Percentiles rank a stretch among this genome's conserved stretches.
Conservation (phyloP, 2,888 invertebrate species). For the Folsomia manolachei region DNA sequence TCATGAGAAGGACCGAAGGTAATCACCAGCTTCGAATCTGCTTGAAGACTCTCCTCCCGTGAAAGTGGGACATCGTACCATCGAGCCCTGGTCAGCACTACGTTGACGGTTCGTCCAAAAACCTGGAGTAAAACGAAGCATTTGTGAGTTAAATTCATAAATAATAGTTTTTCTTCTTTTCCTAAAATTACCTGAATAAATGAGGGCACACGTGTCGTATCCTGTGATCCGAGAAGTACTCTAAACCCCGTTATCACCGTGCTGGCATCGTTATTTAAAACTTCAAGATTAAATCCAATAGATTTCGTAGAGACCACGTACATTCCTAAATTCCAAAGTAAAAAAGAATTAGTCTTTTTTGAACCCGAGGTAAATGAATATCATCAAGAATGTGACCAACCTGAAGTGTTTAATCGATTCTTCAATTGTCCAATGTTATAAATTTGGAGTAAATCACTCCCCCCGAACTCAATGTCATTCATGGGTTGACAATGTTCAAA, state of each 20-base stretch:
- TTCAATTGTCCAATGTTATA: conserved; percentile 92
- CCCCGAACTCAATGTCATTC: conserved; percentile 91
- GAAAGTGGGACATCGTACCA: conserved; percentile 96
- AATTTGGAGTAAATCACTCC: conserved; percentile 89
- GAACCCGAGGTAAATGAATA: not conserved
- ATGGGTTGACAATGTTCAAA: conserved; percentile 91
- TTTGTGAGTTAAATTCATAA: no score
- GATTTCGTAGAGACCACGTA: conserved; percentile 91
- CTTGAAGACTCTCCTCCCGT: conserved; percentile 85
- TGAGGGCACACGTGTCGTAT: conserved; percentile 72
- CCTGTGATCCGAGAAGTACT: conserved; percentile 80
- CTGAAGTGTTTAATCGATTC: conserved; percentile 74
- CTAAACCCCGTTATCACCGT: conserved; percentile 87
- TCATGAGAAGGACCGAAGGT: conserved; percentile 82
- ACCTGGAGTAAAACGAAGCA: conserved; percentile 56
- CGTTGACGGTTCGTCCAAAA: conserved; percentile 71
- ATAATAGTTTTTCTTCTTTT: conserved; percentile 14
- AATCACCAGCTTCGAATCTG: conserved; percentile 84
- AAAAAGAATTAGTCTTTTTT: not conserved
- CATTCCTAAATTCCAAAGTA: conserved; percentile 62
- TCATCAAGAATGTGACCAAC: conserved; percentile 37
- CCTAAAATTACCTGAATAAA: conserved; percentile 64
- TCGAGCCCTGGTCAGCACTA: conserved; percentile 70
- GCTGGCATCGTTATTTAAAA: conserved; percentile 79
- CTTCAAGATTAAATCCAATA: conserved; percentile 82